Conservation (phyloP, 2,113 vertebrate genomes). For the Esox niger region DNA sequence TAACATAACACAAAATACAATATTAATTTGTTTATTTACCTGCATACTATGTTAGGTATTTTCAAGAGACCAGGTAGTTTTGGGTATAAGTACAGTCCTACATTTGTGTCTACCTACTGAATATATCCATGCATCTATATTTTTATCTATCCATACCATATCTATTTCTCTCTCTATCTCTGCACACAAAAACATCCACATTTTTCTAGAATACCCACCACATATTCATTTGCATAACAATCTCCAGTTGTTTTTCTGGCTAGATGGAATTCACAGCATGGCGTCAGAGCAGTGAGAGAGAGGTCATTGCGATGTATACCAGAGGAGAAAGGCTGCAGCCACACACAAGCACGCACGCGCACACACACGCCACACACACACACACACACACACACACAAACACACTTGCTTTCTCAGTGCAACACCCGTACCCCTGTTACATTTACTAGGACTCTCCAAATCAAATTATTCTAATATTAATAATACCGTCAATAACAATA, state of each 20-base stretch:
- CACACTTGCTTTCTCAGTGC: neutral
- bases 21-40: no score
- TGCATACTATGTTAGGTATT: no score
- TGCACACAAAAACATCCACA: slow-evolving; percentile 57
- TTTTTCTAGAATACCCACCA: slow-evolving; percentile 54
- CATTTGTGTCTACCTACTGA: no score
- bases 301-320: slow-evolving; percentile 79
- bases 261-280: slow-evolving; percentile 83
- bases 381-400: neutral
- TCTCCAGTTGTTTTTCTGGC: slow-evolving; percentile 82
- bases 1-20: no score
- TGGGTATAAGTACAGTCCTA: no score
- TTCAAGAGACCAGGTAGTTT: no score
- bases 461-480: neutral
- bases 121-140: slow-evolving; percentile 9
- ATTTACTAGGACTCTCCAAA: neutral
- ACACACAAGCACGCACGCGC: neutral
- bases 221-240: slow-evolving; percentile 80
- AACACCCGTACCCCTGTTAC: neutral
- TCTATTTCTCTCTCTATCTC: slow-evolving; percentile 61
- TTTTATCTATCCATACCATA: slow-evolving; percentile 72
- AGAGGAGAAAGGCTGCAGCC: slow-evolving; percentile 37
- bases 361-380: neutral
- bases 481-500: neutral
- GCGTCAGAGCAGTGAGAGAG: slow-evolving; percentile 68